Base-by-base conservation (phyloP, 1,140 invertebrate species). In the Danaus plexippus region DNA sequence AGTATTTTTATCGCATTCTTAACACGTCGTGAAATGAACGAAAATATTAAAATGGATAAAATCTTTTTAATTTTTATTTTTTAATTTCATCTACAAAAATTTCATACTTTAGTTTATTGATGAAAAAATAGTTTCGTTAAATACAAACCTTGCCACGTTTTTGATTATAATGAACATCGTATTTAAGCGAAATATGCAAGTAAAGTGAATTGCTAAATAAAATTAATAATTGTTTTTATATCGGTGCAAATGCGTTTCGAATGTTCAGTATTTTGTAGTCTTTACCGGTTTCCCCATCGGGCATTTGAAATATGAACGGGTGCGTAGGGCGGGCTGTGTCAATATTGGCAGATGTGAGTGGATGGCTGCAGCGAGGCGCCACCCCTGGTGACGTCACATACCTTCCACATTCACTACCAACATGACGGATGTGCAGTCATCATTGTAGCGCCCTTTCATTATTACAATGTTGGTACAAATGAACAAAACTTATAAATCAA, bases 311-410 rank as follows among this genome's bases (percentile, higher is more conserved):
- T 80, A 77, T 80, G 77, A 80, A 79, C 79, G 80, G 76, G 79
- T 80, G 80, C 73, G 80, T 74, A 59, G 68, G 64, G 67, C 52
- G 69, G 70, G 69, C 65, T 76, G 63, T 59, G 79, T 71, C 79
- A 85, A 85, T 85, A 85, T 85, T 85, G 79, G 81, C 81, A 85
- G 81, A 85, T 85, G 81, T 78, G 77, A 85, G 81, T 85, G 81
- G 81, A 80, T 80, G 77, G 75, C 60, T 63, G 67, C 69, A 71
- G 73, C 69, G 66, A 54, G 71, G 77, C 77, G 75, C 74, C 78
- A 77, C 80, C 76, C 75, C 69, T 63, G 64, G 66, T 75, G 72
- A 79, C 77, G 75, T 80, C 77, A 79, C 69, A 12, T 12, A 18
- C 32, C 51, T 52, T 52, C 41, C 47, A 15, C 15, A 15, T 15